Evolutionary conservation across 2,888 invertebrate species (phyloP).

Genomic region (Cosmia pyralina): DNA sequence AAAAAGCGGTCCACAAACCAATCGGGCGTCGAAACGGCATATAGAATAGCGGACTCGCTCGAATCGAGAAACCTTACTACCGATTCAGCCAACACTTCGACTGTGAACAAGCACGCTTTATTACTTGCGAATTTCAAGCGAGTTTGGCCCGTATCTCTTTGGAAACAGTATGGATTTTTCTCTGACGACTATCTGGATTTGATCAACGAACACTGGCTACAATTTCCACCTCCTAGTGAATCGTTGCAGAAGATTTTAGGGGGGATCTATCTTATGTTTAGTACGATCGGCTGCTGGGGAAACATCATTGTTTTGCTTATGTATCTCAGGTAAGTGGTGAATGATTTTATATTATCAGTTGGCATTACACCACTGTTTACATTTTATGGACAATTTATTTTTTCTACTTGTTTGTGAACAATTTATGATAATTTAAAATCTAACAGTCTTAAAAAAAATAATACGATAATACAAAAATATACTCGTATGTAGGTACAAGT

Average conservation of each 20-base stretch:
- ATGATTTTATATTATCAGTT: constrained; percentile 4
- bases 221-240: constrained; percentile 91
- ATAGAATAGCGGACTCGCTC: constrained; percentile 62
- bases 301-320: constrained; percentile 93
- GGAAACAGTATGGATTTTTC: constrained; percentile 90
- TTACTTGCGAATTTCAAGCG: constrained; percentile 80
- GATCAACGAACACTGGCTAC: constrained; percentile 93
- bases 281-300: constrained; percentile 92
- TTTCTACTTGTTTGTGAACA: too few species aligned
- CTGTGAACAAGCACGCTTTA: constrained; percentile 70
- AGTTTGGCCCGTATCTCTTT: constrained; percentile 85
- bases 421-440: too few species aligned
- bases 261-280: constrained; percentile 91
- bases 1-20: constrained; percentile 64
- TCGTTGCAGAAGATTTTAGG: constrained; percentile 91
- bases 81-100: constrained; percentile 68
- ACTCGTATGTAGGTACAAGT: too few species aligned
- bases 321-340: constrained; percentile 93
- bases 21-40: constrained; percentile 60
- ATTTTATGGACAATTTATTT: too few species aligned
- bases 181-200: constrained; percentile 89
- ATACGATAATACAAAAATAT: too few species aligned
- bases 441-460: too few species aligned
- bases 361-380: neutral
- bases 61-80: constrained; percentile 67